phyloP scores from a whole-genome alignment of 2,113 vertebrate genomes.

The Pachyramphus minor region DNA sequence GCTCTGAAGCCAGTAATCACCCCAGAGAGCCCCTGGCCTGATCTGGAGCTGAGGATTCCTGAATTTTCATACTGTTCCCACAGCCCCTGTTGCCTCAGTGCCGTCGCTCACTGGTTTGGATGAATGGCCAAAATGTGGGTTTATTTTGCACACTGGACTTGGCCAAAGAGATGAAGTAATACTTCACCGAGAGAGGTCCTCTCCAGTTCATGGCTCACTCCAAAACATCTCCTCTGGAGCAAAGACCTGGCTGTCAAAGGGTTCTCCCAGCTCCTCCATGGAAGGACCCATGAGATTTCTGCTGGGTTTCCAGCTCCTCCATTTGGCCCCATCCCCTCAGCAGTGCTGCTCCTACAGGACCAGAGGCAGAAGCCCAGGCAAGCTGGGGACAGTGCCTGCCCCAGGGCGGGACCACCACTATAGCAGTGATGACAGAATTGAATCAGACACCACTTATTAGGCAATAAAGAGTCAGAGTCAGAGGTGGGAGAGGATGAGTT shows the following conservation, averaged over 20 bases:
- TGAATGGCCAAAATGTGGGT: not conserved
- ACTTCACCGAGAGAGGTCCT: not conserved
- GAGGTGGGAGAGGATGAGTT: not conserved
- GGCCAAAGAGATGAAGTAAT: not conserved
- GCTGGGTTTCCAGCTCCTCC: not conserved
- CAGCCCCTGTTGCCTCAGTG: not conserved
- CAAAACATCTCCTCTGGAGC: not conserved
- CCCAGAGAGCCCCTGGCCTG: not conserved
- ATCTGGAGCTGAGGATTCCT: not conserved
- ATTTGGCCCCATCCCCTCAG: rapidly evolving
- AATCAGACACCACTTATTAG: not conserved
- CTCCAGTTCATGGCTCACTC: not conserved
- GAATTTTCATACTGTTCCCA: not conserved
- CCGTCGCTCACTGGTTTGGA: not conserved
- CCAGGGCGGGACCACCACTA: not conserved
- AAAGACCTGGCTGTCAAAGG: not conserved
- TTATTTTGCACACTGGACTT: not conserved
- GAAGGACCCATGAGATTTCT: not conserved
- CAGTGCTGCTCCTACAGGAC: not conserved
- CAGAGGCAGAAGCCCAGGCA: not conserved
- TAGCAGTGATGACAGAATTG: rapidly evolving
- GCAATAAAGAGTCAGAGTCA: not conserved
- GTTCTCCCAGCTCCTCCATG: rapidly evolving
- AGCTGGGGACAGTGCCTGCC: not conserved
- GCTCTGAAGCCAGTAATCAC: not conserved